Base-by-base conservation (phyloP, 2,113 vertebrate species). In the Trichechus manatus region DNA sequence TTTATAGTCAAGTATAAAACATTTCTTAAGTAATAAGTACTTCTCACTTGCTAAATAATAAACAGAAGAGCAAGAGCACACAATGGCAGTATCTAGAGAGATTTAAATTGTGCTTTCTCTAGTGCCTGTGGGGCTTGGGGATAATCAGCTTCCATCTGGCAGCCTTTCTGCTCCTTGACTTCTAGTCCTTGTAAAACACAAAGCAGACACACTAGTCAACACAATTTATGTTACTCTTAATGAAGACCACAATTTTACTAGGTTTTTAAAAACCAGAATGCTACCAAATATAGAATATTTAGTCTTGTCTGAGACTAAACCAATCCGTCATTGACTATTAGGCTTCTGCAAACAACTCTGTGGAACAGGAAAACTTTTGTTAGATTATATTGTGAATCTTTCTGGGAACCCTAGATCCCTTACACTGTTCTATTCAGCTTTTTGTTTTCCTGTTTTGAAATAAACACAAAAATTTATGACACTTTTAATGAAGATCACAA, bases 141-240 rank as follows among this genome's bases (percentile, higher is more conserved):
- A 63, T 61, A 53, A 27, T 92, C 29, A 3, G 42, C 33, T 83
- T 84, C 93, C 81, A 80, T 83, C 88, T 92, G 88, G 80, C 39
- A 78, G 39, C 6, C 14, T 92, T 68, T 79, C 44, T 68, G 92
- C 80, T 89, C 47, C 84, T 77, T 96, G 59, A 85, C 44, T 92
- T 90, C 33, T 11, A 75, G 81, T 92, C 86, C 61, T 77, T 92
- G 50, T 78, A 79, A 95, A 94, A 96, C 39, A 89, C 14, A 84
- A 77, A 87, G 44, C 15, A 68, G 61, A 75, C 25, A 70, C 29
- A 72, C 47, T 22, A 25, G 59, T 75, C 36, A 36, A 64, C 25
- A 84, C 20, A 72, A 59, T 50, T 91, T 44, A 47, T 10, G 3
- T 63, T 10, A 11, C 13, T 39, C 23, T n/a, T n/a, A 39, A 56